Evolutionary conservation across 2,113 vertebrate species (phyloP).

Genomic region (Muscicapa adusta): DNA sequence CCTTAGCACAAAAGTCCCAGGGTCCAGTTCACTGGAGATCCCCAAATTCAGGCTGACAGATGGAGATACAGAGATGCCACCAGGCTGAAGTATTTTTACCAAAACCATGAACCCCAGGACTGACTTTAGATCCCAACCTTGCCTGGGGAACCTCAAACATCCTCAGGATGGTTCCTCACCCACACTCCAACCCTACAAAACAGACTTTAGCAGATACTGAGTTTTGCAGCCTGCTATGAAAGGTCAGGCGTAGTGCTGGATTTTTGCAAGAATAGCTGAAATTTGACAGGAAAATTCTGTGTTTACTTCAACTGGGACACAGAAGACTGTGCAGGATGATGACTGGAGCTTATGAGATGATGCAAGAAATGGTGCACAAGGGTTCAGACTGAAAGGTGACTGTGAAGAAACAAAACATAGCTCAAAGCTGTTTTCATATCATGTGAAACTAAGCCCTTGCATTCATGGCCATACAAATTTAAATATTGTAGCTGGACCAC

Average conservation of each 20-base stretch:
- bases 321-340: background rate
- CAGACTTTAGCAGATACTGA: background rate
- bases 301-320: background rate
- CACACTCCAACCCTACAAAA: background rate
- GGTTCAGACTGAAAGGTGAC: background rate
- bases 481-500: background rate
- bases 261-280: background rate
- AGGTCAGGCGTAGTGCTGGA: background rate
- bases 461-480: background rate
- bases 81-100: background rate
- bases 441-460: background rate
- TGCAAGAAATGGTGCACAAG: background rate
- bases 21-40: background rate
- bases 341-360: fast-evolving
- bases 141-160: background rate
- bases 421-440: background rate
- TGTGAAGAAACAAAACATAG: background rate
- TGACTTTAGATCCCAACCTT: background rate
- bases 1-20: background rate
- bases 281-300: background rate
- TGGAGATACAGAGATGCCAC: background rate
- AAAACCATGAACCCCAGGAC: background rate
- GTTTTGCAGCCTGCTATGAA: background rate
- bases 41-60: background rate
- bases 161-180: background rate